A percentile compares a stretch with the other conserved stretches of the same genome.
These are phyloP conservation scores for Nasonovia ribisnigri DNA, from an alignment of 2,888 invertebrate genomes.

Conservation along the genomic window DNA sequence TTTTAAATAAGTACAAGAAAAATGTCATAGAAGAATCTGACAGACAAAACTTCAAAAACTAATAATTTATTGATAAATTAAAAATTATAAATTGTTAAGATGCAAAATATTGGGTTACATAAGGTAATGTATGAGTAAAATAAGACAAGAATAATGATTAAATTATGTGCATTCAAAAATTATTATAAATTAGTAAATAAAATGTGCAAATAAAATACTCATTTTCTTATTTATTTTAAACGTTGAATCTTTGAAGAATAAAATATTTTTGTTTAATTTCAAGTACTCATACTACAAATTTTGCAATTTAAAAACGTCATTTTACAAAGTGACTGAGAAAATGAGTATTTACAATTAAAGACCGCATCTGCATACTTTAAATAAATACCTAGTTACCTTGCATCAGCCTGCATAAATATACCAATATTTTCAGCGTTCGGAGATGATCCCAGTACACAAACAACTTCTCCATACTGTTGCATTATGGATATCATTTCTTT, in stretches of 20 bases:
- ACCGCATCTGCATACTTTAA: not conserved
- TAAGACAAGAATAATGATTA: not conserved
- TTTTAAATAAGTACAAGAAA: not conserved
- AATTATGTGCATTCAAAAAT: not conserved
- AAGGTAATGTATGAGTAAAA: not conserved
- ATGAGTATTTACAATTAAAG: not conserved
- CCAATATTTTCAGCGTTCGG: conserved; percentile 88
- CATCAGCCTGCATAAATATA: conserved; percentile 94
- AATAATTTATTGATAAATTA: not conserved
- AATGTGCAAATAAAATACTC: not conserved
- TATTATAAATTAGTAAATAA: not conserved
- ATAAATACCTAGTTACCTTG: conserved; percentile 74
- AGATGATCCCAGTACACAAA: conserved; percentile 92
- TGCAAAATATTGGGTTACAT: not conserved
- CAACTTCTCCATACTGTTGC: conserved; percentile 96
- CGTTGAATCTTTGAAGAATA: not conserved
- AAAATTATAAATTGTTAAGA: conserved; percentile 17
- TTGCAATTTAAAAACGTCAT: not conserved
- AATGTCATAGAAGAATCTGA: not conserved
- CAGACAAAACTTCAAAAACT: not conserved
- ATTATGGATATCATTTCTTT: conserved; percentile 94
- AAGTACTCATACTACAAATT: not conserved
- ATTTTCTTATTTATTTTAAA: not conserved
- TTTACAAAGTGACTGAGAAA: not conserved
- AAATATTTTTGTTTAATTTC: not conserved